Base-by-base conservation (phyloP, 2,113 vertebrate genomes). In the Rutilus rutilus region DNA sequence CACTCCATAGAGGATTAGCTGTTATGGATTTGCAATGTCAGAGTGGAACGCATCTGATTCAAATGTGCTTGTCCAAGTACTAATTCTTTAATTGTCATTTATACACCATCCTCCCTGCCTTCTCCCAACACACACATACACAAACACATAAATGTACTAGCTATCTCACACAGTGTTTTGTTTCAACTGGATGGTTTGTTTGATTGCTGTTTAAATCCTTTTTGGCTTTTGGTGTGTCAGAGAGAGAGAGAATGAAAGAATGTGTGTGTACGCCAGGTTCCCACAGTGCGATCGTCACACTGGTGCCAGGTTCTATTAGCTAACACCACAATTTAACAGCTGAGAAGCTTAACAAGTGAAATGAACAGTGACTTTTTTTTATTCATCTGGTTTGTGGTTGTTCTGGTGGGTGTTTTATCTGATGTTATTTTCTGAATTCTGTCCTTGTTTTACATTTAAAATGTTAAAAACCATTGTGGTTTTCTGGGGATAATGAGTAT, bases 241-340 rank as follows among this genome's bases (percentile, higher is more conserved):
- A 65, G 69, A 71, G 52, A 42, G 82, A 47, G 57, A 75, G 78
- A 73, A 91, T 88, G 47, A 52, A 69, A 82, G 5, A 82, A 89
- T 88, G 90, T 92, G 42, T 81, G 69, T 52, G 73, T 83, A 42
- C 92, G 93, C 91, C 92, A 76, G 54, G 80, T 67, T 80, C 88
- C 88, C 82, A 88, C 92, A 89, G 92, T 92, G 93, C 92, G 91
- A 93, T 91, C 89, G 88, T 91, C 90, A 92, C 91, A 91, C 90
- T 91, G 87, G 88, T 94, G 92, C 93, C 92, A 94, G 92, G 91
- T 94, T 93, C 90, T 90, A 92, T 93, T 92, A 94, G 92, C 93
- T 87, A 92, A 92, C 89, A 88, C 89, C 87, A 89, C 86, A 73
- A 73, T 92, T 91, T 90, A 92, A 92, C 88, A 89, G 82, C 85